These are phyloP conservation scores for Syngnathus acus DNA, from an alignment of 2,797 vertebrate species.

Conservation along the genomic window DNA sequence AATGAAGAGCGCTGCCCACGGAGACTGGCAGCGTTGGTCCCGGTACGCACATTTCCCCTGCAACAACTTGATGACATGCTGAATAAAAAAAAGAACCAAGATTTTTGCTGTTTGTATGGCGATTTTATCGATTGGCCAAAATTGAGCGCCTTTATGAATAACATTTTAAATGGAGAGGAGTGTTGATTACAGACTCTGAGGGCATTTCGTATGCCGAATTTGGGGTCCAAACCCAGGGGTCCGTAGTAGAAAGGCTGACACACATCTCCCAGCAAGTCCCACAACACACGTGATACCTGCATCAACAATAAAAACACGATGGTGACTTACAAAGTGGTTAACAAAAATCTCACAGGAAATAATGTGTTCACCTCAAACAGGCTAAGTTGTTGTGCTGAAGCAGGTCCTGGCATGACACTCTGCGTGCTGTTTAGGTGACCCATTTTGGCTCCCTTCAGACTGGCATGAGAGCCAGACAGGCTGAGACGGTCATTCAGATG, in stretches of 20 bases:
- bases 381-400: constrained; percentile 44
- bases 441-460: not conserved
- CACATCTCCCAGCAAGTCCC: constrained; percentile 45
- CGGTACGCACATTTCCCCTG: constrained; percentile 47
- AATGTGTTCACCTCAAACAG: constrained; percentile 59
- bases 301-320: not conserved
- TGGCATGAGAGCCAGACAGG: constrained; percentile 19
- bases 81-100: not conserved
- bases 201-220: constrained; percentile 35
- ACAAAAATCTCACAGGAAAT: too few species aligned
- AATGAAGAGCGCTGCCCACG: constrained; percentile 78
- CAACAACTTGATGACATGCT: constrained; percentile 43
- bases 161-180: not conserved
- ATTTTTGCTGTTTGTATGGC: not conserved
- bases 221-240: constrained; percentile 34
- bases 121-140: not conserved
- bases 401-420: constrained; percentile 6
- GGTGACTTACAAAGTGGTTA: not conserved
- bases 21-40: constrained; percentile 39
- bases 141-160: not conserved
- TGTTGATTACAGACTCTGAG: constrained; percentile 42
- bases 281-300: constrained; percentile 46
- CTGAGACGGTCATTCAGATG: constrained; percentile 48
- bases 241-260: constrained; percentile 60
- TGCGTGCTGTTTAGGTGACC: constrained; percentile 5